These are phyloP conservation scores for Zaprionus tsacasi DNA, from an alignment of 1,140 invertebrate genomes.

Conservation along the genomic window DNA sequence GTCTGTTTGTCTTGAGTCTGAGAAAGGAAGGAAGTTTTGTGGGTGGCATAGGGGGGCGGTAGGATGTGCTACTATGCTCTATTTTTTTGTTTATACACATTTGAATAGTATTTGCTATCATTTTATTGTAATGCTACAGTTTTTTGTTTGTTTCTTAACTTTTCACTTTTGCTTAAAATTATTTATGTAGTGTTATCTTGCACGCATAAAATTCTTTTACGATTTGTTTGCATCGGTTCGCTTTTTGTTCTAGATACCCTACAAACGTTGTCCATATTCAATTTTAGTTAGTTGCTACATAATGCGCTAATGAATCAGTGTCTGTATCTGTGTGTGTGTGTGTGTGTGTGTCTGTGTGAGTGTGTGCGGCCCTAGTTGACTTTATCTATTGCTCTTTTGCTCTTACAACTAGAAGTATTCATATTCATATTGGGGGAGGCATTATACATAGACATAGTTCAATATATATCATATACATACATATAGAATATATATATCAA, in stretches of 20 bases:
- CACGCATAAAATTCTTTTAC: constrained; percentile 20
- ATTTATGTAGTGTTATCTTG: constrained; percentile 19
- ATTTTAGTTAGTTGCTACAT: constrained; percentile 28
- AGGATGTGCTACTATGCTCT: constrained; percentile 59
- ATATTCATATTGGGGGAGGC: constrained; percentile 11
- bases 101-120: constrained; percentile 67
- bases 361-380: neutral
- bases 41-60: neutral
- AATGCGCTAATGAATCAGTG: constrained; percentile 21
- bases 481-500: constrained; percentile 9
- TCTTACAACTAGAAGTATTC: constrained; percentile 34
- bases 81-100: constrained; percentile 63
- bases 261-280: constrained; percentile 41
- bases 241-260: constrained; percentile 12
- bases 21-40: neutral
- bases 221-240: constrained; percentile 1
- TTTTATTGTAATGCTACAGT: constrained; percentile 47
- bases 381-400: constrained; percentile 32
- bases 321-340: neutral
- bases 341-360: neutral
- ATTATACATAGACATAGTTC: constrained; percentile 14
- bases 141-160: constrained; percentile 25
- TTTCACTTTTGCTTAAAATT: constrained; percentile 39
- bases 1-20: neutral
- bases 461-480: no score